Base-by-base conservation (phyloP, 2,113 vertebrate genomes). In the Cavia aperea region DNA sequence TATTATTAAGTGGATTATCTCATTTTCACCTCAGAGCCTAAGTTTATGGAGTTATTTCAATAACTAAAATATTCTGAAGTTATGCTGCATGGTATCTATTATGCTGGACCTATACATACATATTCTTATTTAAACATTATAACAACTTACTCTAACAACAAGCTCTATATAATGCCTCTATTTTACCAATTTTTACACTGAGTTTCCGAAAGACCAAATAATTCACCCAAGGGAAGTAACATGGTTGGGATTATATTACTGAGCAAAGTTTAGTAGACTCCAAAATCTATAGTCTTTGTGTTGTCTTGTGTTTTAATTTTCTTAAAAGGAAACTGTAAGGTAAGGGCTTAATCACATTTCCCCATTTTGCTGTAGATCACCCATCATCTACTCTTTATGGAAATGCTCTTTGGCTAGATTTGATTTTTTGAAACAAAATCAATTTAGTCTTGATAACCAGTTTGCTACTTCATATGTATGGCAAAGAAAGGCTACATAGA, bases 51-150 rank as follows among this genome's bases (percentile, higher is more conserved):
- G n/a, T 49, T 79, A 70, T 51, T 51, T 51, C 82, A 85, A 66
- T 16, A 87, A 90, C 7, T 78, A 7, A n/a, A 82, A 84, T n/a
- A 70, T 21, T 11, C 39, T 58, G 8, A 93, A 43, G 66, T 63
- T 83, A 65, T 91, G 19, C 24, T 26, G 0, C 14, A 43, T 36
- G 33, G 15, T 90, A 2, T 75, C 16, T 54, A n/a, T 63, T 29
- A 13, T 3, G 4, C 9, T 56, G 24, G 16, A 39, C 0, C 6
- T 92, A 94, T 39, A 39, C 14, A 51, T 43, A 29, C 24, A 33
- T 31, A 92, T 94, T 82, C 54, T 92, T 79, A 77, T 39, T 79
- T 89, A 49, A 78, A 85, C 87, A 87, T 93, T 89, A 9, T 56
- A 51, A 89, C 51, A 92, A 56, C 43, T 63, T 54, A 7, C 49